These are phyloP conservation scores for Aphidius gifuensis DNA, from an alignment of 1,140 invertebrate species.

Conservation along the genomic window DNA sequence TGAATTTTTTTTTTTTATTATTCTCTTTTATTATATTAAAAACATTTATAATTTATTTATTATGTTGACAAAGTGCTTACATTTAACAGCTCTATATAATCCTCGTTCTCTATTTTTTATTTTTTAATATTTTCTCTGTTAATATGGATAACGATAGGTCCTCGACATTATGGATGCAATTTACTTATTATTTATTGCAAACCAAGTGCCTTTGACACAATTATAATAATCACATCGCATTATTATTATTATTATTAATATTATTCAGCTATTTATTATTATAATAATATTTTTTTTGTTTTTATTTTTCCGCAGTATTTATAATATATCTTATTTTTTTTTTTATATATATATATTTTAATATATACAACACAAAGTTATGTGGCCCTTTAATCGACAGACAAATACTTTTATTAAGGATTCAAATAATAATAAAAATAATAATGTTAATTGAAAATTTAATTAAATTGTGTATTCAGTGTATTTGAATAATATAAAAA, in stretches of 20 bases:
- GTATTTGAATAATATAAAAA: too few species aligned
- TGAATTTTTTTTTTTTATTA: neutral
- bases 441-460: neutral
- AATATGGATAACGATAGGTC: conserved; percentile 49
- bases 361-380: conserved; percentile 50
- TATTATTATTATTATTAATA: conserved; percentile 36
- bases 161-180: conserved; percentile 43
- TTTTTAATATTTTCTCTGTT: conserved; percentile 23
- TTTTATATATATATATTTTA: conserved; percentile 30
- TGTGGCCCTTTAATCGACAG: conserved; percentile 24
- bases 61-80: conserved; percentile 13
- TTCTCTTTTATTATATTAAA: conserved; percentile 8
- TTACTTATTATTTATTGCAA: conserved; percentile 41
- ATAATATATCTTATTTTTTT: conserved; percentile 41
- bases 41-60: conserved; percentile 11
- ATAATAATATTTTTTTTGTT: conserved; percentile 1
- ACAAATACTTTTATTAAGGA: conserved; percentile 29
- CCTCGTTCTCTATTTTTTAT: conserved; percentile 13
- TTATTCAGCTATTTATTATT: conserved; percentile 33
- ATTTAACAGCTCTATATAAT: conserved; percentile 21
- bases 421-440: neutral
- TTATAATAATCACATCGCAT: conserved; percentile 31
- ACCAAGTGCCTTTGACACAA: conserved; percentile 40
- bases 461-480: neutral
- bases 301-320: conserved; percentile 32